Percentiles rank a stretch among this genome's conserved stretches.
Evolutionary conservation across 2,113 vertebrate species (phyloP).

Genomic region (Ardeotis arabs): DNA sequence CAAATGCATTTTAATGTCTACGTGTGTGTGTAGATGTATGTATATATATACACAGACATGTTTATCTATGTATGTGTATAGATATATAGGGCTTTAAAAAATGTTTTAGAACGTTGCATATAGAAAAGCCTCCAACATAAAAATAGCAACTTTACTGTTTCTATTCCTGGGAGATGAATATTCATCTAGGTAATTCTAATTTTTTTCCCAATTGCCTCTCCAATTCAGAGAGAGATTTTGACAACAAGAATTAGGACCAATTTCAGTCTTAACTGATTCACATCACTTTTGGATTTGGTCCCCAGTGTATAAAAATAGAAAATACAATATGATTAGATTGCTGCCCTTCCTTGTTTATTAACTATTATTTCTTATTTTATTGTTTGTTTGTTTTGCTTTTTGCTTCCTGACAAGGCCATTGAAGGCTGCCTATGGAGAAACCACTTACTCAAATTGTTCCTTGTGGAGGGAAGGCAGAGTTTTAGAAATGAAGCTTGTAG

Average conservation of each 20-base stretch:
- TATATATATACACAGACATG: background rate
- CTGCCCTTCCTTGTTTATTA: conserved; percentile 16
- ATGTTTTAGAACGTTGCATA: background rate
- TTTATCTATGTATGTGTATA: background rate
- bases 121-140: background rate
- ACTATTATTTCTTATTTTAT: conserved; percentile 25
- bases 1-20: background rate
- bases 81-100: rapidly evolving
- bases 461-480: background rate
- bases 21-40: rapidly evolving
- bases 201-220: background rate
- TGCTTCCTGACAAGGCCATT: conserved; percentile 35
- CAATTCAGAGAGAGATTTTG: background rate
- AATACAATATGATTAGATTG: conserved; percentile 38
- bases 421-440: conserved; percentile 34
- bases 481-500: conserved; percentile 7
- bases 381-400: conserved; percentile 40
- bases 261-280: conserved; percentile 15
- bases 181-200: background rate
- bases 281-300: conserved; percentile 1
- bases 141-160: background rate
- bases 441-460: conserved; percentile 44
- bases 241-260: conserved; percentile 4
- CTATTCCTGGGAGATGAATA: background rate
- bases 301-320: background rate